These are phyloP conservation scores for Thamnophis elegans DNA, from an alignment of 2,797 vertebrate genomes.

Conservation along the genomic window DNA sequence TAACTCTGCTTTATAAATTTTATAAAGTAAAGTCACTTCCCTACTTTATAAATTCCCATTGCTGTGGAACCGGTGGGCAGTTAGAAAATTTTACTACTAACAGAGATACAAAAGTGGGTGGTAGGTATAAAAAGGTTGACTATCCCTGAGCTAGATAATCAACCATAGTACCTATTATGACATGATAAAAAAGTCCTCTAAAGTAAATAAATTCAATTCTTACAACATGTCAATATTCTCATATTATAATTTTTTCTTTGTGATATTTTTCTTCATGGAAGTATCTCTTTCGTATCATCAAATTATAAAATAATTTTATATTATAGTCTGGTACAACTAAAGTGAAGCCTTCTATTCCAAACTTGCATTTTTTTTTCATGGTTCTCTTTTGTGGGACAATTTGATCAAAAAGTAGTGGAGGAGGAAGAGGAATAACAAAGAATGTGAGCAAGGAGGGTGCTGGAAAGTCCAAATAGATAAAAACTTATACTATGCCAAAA, in stretches of 20 bases:
- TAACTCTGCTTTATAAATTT: too few species aligned
- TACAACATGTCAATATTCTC: conserved; percentile 61
- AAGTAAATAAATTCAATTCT: conserved; percentile 60
- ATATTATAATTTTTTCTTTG: conserved; percentile 56
- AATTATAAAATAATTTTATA: conserved; percentile 55
- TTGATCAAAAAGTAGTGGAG: conserved; percentile 29
- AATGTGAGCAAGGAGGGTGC: too few species aligned
- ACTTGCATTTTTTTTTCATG: conserved; percentile 57
- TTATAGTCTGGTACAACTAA: conserved; percentile 55
- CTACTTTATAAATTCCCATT: too few species aligned
- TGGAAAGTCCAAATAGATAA: conserved; percentile 61
- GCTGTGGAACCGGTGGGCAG: too few species aligned
- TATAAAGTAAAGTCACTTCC: too few species aligned
- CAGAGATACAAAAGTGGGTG: too few species aligned
- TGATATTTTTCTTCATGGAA: conserved; percentile 59
- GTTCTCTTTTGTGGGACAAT: conserved; percentile 50
- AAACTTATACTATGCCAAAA: conserved; percentile 54
- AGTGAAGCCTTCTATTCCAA: conserved; percentile 43
- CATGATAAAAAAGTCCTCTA: conserved; percentile 49
- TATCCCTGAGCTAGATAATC: conserved; percentile 50
- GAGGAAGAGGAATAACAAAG: conserved; percentile 36
- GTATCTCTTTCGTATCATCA: conserved; percentile 66
- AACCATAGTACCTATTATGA: conserved; percentile 52
- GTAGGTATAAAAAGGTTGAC: too few species aligned
- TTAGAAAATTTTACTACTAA: too few species aligned